These are phyloP conservation scores for Laspeyria flexula DNA, from an alignment of 2,888 invertebrate species.

Conservation along the genomic window DNA sequence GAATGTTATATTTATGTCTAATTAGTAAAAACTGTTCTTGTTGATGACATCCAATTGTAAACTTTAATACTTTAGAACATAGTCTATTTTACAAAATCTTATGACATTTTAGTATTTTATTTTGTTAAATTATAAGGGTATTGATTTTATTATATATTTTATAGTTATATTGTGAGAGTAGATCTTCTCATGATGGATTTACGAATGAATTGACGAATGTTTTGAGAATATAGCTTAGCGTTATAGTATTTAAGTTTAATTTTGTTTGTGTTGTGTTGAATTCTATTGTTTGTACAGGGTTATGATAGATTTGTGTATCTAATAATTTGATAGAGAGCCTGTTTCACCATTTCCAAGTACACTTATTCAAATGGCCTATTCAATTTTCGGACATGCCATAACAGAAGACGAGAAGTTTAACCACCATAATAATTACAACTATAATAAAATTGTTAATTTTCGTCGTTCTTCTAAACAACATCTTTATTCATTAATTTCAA, in stretches of 20 bases:
- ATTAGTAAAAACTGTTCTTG: too few species aligned
- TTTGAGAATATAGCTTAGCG: neutral
- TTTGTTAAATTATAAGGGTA: neutral
- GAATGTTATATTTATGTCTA: too few species aligned
- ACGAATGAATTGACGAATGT: neutral
- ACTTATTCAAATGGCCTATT: neutral
- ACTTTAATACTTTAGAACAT: neutral
- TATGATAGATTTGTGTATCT: slow-evolving; percentile 9
- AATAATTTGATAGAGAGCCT: neutral
- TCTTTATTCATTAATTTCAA: too few species aligned
- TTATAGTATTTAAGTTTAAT: slow-evolving; percentile 4
- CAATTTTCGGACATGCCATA: too few species aligned
- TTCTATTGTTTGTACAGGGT: slow-evolving; percentile 26
- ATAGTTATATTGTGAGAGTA: neutral
- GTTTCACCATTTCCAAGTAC: neutral
- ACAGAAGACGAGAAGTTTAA: too few species aligned
- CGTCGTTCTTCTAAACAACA: too few species aligned
- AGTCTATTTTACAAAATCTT: neutral
- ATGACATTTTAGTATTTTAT: neutral
- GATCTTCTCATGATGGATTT: neutral
- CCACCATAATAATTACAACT: too few species aligned
- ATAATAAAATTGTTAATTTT: too few species aligned
- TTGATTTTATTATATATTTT: too few species aligned
- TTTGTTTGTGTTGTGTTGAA: slow-evolving; percentile 3
- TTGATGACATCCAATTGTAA: neutral